A percentile compares a stretch with the other conserved stretches of the same genome.
phyloP scores from a whole-genome alignment of 2,113 vertebrate species.

The Ictalurus punctatus region DNA sequence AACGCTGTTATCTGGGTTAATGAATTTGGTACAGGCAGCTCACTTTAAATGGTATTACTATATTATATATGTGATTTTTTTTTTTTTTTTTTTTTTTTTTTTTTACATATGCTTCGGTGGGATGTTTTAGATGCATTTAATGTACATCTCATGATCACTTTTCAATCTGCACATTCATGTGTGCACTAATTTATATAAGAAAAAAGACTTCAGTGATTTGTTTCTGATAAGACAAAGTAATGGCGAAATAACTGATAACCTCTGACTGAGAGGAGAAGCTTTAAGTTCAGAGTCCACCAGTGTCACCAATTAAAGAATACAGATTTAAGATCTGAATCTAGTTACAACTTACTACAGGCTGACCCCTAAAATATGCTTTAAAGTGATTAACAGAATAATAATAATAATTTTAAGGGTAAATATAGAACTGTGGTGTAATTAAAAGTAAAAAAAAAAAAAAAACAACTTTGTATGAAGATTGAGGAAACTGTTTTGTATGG shows the following conservation, averaged over 20 bases:
- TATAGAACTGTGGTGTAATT: not conserved
- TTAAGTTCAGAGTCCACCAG: conserved; percentile 17
- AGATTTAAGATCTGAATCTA: not conserved
- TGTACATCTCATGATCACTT: not conserved
- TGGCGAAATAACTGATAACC: conserved; percentile 25
- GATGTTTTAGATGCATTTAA: not conserved
- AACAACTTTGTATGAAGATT: not conserved
- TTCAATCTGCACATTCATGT: not conserved
- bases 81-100: too few species aligned
- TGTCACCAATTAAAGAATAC: not conserved
- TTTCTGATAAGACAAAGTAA: conserved; percentile 23
- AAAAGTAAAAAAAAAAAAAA: not conserved
- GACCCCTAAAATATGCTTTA: not conserved
- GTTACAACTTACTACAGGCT: not conserved
- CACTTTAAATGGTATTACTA: not conserved
- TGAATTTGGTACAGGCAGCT: not conserved
- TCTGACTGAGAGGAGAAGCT: conserved; percentile 13
- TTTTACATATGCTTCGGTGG: not conserved
- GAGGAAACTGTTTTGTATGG: not conserved
- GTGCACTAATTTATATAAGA: not conserved
- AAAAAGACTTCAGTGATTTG: not conserved
- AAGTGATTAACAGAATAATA: not conserved
- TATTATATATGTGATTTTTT: not conserved
- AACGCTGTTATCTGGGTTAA: conserved; percentile 11
- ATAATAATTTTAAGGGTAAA: not conserved